Conservation (phyloP, 2,888 invertebrate species). For the Rhagonycha fulva region DNA sequence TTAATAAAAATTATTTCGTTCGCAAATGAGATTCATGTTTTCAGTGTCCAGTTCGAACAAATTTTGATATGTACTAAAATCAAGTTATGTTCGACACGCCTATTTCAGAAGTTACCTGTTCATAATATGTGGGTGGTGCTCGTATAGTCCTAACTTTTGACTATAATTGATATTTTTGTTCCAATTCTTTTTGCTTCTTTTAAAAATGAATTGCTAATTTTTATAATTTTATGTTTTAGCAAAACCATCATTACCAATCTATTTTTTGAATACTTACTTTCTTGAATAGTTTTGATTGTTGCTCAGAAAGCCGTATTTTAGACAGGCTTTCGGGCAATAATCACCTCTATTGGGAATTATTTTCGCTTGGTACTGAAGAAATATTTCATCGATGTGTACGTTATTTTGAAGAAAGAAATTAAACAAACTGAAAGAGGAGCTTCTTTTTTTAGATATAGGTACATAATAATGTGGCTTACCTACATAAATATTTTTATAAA, state of each 20-base stretch:
- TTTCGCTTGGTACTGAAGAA: not conserved
- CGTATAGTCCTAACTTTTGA: not conserved
- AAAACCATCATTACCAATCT: not conserved
- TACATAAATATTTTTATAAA: too few species aligned
- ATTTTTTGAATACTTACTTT: too few species aligned
- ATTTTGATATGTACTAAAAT: not conserved
- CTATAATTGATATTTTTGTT: not conserved
- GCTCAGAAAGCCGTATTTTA: slow-evolving; percentile 57
- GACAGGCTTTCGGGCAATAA: slow-evolving; percentile 56
- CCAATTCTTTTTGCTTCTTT: not conserved
- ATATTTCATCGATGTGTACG: not conserved
- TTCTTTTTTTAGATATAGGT: too few species aligned
- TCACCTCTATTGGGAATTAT: slow-evolving; percentile 48
- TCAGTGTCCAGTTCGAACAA: not conserved
- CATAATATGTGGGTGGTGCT: not conserved
- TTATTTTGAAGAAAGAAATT: not conserved
- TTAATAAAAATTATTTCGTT: not conserved
- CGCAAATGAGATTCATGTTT: not conserved
- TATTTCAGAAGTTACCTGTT: not conserved
- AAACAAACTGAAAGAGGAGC: not conserved
- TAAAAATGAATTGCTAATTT: not conserved
- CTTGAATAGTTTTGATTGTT: slow-evolving; percentile 56
- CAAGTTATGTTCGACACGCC: not conserved
- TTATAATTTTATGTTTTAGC: not conserved
- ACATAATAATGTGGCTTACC: too few species aligned